Conservation (phyloP, 2,888 invertebrate genomes). For the Chaetogeoica ovagalla region DNA sequence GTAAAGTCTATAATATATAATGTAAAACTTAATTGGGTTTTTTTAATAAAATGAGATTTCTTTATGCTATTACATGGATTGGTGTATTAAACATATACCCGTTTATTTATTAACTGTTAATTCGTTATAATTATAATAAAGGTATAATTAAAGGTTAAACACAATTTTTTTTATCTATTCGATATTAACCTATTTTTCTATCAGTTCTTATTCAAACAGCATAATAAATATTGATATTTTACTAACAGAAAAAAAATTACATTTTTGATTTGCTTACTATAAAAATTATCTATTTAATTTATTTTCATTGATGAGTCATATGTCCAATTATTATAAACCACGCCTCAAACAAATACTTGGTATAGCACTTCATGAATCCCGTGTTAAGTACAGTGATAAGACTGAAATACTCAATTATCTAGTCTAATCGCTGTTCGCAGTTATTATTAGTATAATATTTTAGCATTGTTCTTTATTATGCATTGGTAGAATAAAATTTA, state of each 20-base stretch:
- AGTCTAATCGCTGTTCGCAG: neutral
- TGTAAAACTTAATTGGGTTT: no score
- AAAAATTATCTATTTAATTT: neutral
- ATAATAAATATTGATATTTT: no score
- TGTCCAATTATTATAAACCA: constrained; percentile 9
- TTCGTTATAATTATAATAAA: neutral
- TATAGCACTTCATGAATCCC: neutral
- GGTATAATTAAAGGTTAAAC: neutral
- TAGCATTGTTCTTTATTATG: neutral
- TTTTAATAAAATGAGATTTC: no score
- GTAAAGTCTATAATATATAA: no score
- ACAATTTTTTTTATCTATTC: neutral
- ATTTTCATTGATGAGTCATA: constrained; percentile 5
- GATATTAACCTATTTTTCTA: no score
- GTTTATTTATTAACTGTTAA: no score
- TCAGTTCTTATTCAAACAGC: no score
- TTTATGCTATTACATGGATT: no score
- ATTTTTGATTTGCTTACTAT: neutral
- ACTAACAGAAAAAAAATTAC: no score
- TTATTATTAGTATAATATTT: neutral
- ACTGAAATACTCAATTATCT: neutral
- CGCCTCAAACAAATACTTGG: neutral
- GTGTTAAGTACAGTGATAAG: neutral
- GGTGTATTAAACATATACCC: no score
- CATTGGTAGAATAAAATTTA: neutral